Percentiles rank a stretch among this genome's conserved stretches.
Conservation (phyloP, 2,113 vertebrate species). For the Ctenomys sociabilis region DNA sequence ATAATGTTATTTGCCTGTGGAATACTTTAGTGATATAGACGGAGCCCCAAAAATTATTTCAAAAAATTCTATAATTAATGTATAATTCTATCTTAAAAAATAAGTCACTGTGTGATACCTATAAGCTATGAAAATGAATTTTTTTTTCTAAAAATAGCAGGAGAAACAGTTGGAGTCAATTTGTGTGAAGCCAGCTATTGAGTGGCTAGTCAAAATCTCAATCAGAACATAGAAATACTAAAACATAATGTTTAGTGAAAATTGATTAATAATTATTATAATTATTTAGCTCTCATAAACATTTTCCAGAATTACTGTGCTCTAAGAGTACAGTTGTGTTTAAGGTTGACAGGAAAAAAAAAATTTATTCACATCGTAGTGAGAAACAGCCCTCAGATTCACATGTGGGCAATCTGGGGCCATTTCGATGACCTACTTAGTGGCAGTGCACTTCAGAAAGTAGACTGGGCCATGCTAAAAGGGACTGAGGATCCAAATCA, state of each 20-base stretch:
- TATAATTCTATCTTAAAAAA: slow-evolving; percentile 51
- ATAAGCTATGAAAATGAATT: background rate
- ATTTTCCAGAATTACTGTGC: background rate
- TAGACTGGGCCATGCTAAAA: background rate
- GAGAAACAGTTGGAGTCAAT: slow-evolving; percentile 16
- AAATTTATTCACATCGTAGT: background rate
- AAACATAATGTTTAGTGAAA: slow-evolving; percentile 29
- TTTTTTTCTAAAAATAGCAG: slow-evolving; percentile 46
- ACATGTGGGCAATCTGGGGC: background rate
- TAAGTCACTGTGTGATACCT: background rate
- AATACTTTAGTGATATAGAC: slow-evolving; percentile 34
- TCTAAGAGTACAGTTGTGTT: slow-evolving; percentile 1
- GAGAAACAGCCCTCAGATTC: slow-evolving; percentile 38
- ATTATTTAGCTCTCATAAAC: slow-evolving; percentile 15
- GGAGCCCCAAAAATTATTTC: slow-evolving; percentile 12
- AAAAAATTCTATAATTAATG: background rate
- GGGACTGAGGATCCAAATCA: slow-evolving; percentile 39
- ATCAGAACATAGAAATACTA: background rate
- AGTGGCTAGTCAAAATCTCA: slow-evolving; percentile 11
- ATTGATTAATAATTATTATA: slow-evolving; percentile 10
- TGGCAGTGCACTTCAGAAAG: slow-evolving; percentile 17
- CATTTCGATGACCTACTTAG: slow-evolving; percentile 1
- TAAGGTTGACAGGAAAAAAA: background rate
- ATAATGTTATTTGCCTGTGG: background rate
- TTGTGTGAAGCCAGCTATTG: background rate